Base-by-base conservation (phyloP, 2,888 invertebrate genomes). In the Eupithecia abbreviata region DNA sequence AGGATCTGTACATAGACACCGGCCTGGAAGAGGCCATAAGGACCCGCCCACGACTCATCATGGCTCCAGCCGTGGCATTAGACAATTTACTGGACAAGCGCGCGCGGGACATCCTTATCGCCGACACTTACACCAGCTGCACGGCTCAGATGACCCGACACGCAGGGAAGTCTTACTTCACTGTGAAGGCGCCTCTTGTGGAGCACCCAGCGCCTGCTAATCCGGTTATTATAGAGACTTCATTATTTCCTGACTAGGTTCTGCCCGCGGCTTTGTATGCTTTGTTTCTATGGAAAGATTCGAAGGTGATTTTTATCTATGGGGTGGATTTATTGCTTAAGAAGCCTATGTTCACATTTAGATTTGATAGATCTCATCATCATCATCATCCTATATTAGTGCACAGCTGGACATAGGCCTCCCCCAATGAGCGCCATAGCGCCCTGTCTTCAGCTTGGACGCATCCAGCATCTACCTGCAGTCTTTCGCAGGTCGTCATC, bases 11-110 rank as follows among this genome's bases (percentile, higher is more conserved):
- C 0, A 58, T 68, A 43, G 91, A 92, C 73, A 15, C 51, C 3
- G 87, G 83, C 0, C 84, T 79, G 4, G 83, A 83, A 13, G n/a
- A 83, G 0, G 86, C 82, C 0, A 87, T 86, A 55, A 83, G 79
- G 51, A 89, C 89, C 0, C 84, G 92, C 0, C 92, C 91, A 0
- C 90, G 92, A 0, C 80, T 89, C 6, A 85, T 91, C 15, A 89
- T 92, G 88, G 88, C 91, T 0, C 91, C 92, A 0, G 88, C 89
- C 0, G 85, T 90, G 47, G 86, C 88, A 68, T 79, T 92, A 85
- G 92, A 92, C 72, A 91, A 91, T 79, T 82, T 91, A 13, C 9
- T 7, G 4, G 77, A 77, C 67, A 12, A 5, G 5, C 70, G 41
- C 15, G 71, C 67, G 3, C 70, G 77, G 15, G n/a, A 47, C 62